These are phyloP conservation scores for Semicossyphus pulcher DNA, from an alignment of 2,113 vertebrate species.

Conservation along the genomic window DNA sequence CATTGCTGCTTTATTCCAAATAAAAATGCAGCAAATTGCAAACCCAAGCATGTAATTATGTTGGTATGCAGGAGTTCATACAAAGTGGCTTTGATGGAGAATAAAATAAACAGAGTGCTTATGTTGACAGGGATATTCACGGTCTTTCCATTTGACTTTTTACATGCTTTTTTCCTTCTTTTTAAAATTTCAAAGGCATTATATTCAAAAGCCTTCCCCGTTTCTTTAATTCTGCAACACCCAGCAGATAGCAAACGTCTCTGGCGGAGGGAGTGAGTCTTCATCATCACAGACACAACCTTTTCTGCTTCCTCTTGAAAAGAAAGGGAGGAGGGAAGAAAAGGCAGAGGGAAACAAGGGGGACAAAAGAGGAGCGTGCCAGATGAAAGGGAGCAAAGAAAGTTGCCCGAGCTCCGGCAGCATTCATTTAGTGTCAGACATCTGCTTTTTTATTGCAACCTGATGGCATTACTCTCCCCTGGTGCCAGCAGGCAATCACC, in stretches of 20 bases:
- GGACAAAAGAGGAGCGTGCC: constrained; percentile 44
- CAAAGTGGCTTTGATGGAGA: constrained; percentile 69
- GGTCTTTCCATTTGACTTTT: constrained; percentile 66
- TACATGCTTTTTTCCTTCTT: constrained; percentile 36
- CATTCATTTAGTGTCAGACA: constrained; percentile 84
- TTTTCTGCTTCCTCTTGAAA: constrained; percentile 68
- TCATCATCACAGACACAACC: constrained; percentile 74
- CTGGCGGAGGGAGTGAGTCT: constrained; percentile 55
- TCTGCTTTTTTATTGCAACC: constrained; percentile 88
- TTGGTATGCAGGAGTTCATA: constrained; percentile 69
- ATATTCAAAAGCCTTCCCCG: constrained; percentile 60
- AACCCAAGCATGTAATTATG: constrained; percentile 83
- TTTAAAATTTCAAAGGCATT: constrained; percentile 62
- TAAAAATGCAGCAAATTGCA: constrained; percentile 80
- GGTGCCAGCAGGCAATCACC: constrained; percentile 87
- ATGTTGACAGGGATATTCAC: constrained; percentile 73
- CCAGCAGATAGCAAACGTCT: constrained; percentile 69
- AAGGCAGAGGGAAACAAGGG: constrained; percentile 48
- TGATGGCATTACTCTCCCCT: constrained; percentile 85
- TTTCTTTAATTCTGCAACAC: constrained; percentile 67
- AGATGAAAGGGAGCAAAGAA: constrained; percentile 66
- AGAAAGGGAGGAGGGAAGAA: constrained; percentile 50
- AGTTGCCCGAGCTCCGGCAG: constrained; percentile 76
- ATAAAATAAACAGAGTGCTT: constrained; percentile 48
- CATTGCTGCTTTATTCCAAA: constrained; percentile 77